These are phyloP conservation scores for Scaptomyza polygonia DNA, from an alignment of 2,888 invertebrate species.

Conservation along the genomic window DNA sequence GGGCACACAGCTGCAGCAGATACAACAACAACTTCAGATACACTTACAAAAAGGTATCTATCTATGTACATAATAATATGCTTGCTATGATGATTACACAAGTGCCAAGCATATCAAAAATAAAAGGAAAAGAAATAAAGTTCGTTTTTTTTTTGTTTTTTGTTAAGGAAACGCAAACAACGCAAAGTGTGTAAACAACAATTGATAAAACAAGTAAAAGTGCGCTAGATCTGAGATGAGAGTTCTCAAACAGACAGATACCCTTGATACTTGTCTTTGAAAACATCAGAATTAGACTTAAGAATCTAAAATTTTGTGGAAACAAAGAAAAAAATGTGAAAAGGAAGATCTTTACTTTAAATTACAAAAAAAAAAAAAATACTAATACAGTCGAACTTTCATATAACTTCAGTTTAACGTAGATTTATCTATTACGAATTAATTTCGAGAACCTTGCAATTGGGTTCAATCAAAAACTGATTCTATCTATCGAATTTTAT, in stretches of 20 bases:
- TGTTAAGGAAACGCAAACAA: constrained; percentile 76
- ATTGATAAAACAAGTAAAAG: constrained; percentile 54
- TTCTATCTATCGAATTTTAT: too few relatives aligned
- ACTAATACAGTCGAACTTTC: too few relatives aligned
- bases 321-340: too few relatives aligned
- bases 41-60: constrained; percentile 5
- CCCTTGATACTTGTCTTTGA: background rate
- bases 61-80: constrained; percentile 20
- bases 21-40: constrained; percentile 14
- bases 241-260: background rate
- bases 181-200: constrained; percentile 65
- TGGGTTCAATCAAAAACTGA: too few relatives aligned
- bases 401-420: too few relatives aligned
- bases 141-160: background rate
- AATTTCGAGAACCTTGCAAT: too few relatives aligned
- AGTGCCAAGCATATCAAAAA: constrained; percentile 56
- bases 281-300: background rate
- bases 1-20: constrained; percentile 14
- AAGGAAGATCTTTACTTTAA: too few relatives aligned
- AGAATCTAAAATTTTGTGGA: background rate
- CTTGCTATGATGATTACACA: constrained; percentile 73
- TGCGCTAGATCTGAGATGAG: background rate
- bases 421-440: too few relatives aligned
- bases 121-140: constrained; percentile 20
- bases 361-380: too few relatives aligned